Evolutionary conservation across 2,797 vertebrate genomes (phyloP).

Genomic region (Nothura maculosa): DNA sequence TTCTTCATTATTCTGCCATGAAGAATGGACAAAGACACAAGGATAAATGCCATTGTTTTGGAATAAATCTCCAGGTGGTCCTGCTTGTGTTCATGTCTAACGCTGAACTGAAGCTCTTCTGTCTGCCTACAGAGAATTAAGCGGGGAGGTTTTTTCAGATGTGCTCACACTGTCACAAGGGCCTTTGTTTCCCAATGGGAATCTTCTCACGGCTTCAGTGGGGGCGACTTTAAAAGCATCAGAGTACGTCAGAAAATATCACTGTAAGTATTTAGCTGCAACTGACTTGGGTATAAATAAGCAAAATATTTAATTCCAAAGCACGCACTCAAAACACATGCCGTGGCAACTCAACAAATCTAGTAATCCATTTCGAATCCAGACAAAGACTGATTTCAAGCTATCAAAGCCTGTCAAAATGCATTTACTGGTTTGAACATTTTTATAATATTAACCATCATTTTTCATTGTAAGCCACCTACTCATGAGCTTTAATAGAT

Average conservation of each 20-base stretch:
- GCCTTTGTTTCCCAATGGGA: conserved; percentile 55
- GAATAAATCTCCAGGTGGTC: conserved; percentile 67
- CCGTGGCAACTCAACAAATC: conserved; percentile 55
- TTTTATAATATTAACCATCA: conserved; percentile 53
- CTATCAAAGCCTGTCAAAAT: conserved; percentile 64
- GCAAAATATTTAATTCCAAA: conserved; percentile 69
- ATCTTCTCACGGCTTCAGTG: background rate
- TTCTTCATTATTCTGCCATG: background rate
- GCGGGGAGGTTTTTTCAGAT: conserved; percentile 30
- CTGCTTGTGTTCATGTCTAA: conserved; percentile 50
- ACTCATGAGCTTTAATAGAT: conserved; percentile 52
- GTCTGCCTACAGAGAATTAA: conserved; percentile 52
- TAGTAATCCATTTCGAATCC: conserved; percentile 36
- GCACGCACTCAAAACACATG: conserved; percentile 40
- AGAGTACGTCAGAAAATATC: conserved; percentile 8
- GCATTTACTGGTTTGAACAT: conserved; percentile 28
- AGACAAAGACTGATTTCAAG: conserved; percentile 49
- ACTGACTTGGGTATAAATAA: conserved; percentile 41
- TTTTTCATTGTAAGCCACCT: conserved; percentile 63
- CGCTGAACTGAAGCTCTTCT: conserved; percentile 57
- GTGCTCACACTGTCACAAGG: conserved; percentile 15
- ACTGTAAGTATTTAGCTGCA: conserved; percentile 28
- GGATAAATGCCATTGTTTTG: conserved; percentile 63
- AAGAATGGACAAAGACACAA: conserved; percentile 43
- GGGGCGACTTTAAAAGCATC: conserved; percentile 20